Evolutionary conservation across 1,140 invertebrate genomes (phyloP).

Genomic region (Wasmannia auropunctata): DNA sequence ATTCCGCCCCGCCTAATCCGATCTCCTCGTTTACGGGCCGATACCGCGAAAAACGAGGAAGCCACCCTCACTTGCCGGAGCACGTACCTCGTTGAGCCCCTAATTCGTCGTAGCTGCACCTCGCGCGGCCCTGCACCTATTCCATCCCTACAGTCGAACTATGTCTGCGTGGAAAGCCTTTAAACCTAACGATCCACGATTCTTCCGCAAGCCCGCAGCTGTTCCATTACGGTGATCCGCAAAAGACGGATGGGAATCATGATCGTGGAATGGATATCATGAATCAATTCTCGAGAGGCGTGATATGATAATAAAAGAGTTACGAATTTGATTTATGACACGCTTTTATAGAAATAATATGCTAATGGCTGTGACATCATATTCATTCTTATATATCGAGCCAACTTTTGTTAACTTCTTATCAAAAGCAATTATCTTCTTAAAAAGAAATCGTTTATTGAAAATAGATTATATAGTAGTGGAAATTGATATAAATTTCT

Average conservation of each 20-base stretch:
- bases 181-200: conserved; percentile 42
- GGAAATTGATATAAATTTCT: not conserved
- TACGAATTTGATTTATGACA: conserved; percentile 8
- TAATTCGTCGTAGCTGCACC: conserved; percentile 49
- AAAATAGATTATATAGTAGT: not conserved
- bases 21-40: conserved; percentile 35
- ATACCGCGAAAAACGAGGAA: conserved; percentile 34
- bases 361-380: not conserved
- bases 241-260: conserved; percentile 40
- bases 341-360: conserved; percentile 6
- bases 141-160: conserved; percentile 15
- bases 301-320: conserved; percentile 20
- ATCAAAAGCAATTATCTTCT: not conserved
- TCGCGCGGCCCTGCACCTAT: not conserved
- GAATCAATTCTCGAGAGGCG: conserved; percentile 30
- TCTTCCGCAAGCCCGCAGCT: conserved; percentile 25
- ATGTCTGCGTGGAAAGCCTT: conserved; percentile 13
- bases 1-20: not conserved
- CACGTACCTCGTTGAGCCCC: conserved; percentile 37
- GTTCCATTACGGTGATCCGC: conserved; percentile 35
- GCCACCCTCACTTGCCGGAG: not conserved
- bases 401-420: no score
- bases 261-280: not conserved
- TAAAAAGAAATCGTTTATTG: not conserved
- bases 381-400: not conserved